A percentile compares a stretch with the other conserved stretches of the same genome.
Evolutionary conservation across 2,888 invertebrate species (phyloP).

Genomic region (Pristionchus mayeri): DNA sequence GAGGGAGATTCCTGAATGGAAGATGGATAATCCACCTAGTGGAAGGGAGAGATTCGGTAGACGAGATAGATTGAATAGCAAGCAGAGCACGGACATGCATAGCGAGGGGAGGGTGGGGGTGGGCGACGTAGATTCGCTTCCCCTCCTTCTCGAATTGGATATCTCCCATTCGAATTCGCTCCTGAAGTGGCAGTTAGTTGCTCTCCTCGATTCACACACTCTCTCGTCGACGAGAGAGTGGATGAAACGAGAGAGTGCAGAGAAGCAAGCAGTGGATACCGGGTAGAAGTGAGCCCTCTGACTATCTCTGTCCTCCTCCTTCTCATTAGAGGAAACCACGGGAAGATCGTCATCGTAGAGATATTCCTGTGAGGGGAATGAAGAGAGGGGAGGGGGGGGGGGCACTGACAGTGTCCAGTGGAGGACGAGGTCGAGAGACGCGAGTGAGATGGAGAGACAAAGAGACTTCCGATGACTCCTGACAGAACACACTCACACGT

Average conservation of each 20-base stretch:
- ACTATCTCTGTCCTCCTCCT: not conserved
- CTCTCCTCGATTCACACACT: not conserved
- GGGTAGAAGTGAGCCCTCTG: constrained; percentile 43
- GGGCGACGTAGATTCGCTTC: constrained; percentile 21
- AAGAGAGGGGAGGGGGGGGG: not conserved
- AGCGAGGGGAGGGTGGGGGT: not conserved
- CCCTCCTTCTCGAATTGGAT: constrained; percentile 34
- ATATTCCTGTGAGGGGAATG: constrained; percentile 5
- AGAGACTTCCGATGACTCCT: not conserved
- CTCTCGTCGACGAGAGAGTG: not conserved
- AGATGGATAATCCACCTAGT: not conserved
- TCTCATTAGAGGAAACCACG: not conserved
- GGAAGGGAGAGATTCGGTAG: not conserved
- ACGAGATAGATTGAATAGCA: not conserved
- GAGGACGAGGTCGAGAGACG: not conserved
- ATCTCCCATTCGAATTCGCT: constrained; percentile 38
- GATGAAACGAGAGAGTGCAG: not conserved
- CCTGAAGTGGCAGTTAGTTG: not conserved
- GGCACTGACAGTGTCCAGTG: constrained; percentile 5
- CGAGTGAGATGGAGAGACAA: not conserved
- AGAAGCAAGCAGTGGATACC: not conserved
- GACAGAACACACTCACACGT: no score
- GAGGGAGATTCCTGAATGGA: not conserved
- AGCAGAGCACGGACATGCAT: not conserved
- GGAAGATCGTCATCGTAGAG: constrained; percentile 40